Evolutionary conservation across 2,888 invertebrate genomes (phyloP).

Genomic region (Entomobrya proxima): DNA sequence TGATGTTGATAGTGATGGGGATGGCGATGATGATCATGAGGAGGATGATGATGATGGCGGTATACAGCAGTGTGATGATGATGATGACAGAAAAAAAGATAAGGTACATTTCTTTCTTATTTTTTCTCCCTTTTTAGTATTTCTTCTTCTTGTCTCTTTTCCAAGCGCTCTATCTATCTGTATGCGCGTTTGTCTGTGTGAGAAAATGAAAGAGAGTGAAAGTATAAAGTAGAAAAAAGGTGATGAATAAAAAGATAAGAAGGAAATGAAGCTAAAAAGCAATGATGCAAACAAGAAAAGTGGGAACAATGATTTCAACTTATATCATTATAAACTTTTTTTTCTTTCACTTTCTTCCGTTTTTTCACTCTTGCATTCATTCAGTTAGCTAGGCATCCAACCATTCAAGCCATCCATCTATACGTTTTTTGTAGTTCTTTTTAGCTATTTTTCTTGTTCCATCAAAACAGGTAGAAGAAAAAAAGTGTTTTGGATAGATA

Average conservation of each 20-base stretch:
- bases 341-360: slow-evolving; percentile 3
- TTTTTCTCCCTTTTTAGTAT: no score
- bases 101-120: not conserved
- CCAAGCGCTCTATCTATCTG: not conserved
- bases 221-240: slow-evolving; percentile 41
- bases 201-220: slow-evolving; percentile 24
- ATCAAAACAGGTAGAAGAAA: slow-evolving; percentile 32
- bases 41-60: no score
- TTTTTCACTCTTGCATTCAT: slow-evolving; percentile 24
- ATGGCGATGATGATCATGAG: not conserved
- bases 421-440: not conserved
- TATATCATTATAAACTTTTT: slow-evolving; percentile 64
- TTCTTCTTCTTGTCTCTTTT: no score
- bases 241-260: slow-evolving; percentile 64
- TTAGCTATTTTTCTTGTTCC: not conserved
- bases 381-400: not conserved
- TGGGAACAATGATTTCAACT: slow-evolving; percentile 67
- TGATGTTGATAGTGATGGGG: not conserved
- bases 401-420: slow-evolving; percentile 1
- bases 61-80: not conserved
- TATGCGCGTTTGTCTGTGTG: not conserved
- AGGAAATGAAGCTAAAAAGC: slow-evolving; percentile 62
- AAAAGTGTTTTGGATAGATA: slow-evolving; percentile 13
- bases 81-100: slow-evolving; percentile 15
- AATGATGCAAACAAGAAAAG: slow-evolving; percentile 65